Evolutionary conservation across 2,113 vertebrate species (phyloP).

Genomic region (Peromyscus californicus): DNA sequence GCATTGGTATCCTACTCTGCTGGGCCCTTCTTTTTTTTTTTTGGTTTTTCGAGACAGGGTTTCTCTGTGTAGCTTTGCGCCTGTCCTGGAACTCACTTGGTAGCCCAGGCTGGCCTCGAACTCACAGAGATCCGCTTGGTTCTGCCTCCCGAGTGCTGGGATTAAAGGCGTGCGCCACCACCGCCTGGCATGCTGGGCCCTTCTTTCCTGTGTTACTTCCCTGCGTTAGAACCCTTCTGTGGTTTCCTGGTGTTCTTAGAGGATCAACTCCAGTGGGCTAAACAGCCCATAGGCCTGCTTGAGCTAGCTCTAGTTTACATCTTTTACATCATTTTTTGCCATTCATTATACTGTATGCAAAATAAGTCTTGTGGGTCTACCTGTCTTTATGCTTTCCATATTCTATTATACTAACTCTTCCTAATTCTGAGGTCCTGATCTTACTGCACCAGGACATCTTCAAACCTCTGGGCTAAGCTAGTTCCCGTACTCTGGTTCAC

Average conservation of each 20-base stretch:
- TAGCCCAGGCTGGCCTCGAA: too few relatives aligned
- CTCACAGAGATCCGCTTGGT: too few relatives aligned
- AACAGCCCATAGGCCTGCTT: not conserved
- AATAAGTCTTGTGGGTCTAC: not conserved
- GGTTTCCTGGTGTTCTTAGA: not conserved
- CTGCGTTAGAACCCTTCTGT: not conserved
- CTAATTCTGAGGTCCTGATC: not conserved
- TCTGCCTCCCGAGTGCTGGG: too few relatives aligned
- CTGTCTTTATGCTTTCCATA: not conserved
- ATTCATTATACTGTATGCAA: not conserved
- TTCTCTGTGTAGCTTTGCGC: too few relatives aligned
- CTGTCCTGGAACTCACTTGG: too few relatives aligned
- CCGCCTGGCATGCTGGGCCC: too few relatives aligned
- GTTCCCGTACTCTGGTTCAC: conserved; percentile 5
- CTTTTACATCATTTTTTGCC: not conserved
- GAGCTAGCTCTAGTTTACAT: not conserved
- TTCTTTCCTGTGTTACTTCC: not conserved
- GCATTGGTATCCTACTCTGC: not conserved
- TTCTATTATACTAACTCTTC: conserved; percentile 5
- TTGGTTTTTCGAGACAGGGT: too few relatives aligned
- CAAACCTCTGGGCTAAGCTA: not conserved
- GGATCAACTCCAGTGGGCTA: conserved; percentile 4
- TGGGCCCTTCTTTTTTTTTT: not conserved
- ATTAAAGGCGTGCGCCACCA: too few relatives aligned
- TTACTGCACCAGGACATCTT: not conserved